Base-by-base conservation (phyloP, 2,797 vertebrate genomes). In the Eremophila alpestris region DNA sequence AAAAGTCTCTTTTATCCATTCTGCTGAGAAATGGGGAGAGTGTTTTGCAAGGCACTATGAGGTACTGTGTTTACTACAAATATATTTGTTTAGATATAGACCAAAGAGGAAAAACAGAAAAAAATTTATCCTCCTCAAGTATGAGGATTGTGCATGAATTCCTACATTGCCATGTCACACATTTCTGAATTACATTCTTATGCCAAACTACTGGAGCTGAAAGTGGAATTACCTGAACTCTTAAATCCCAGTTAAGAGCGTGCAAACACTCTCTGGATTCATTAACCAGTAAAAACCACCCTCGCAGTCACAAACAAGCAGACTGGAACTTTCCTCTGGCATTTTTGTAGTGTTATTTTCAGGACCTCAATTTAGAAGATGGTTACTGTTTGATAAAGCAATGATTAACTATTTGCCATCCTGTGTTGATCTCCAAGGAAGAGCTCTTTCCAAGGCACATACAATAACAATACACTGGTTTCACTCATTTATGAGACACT, bases 231-330 rank as follows among this genome's bases (percentile, higher is more conserved):
- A 88, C 65, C 62, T 27, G 40, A 95, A 91, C 62, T 76, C 86
- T 73, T 71, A 95, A 94, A 83, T 45, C 59, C 55, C 80, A 70
- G 45, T 59, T 56, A 70, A 83, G 13, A 73, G 73, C 0, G 0
- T 5, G 2, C 26, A 76, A 91, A 86, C 55, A 21, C 34, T 63
- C 76, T 90, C 9, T 55, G 69, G 70, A 85, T 75, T 94, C 82
- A 83, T 94, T 93, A 95, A 96, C 88, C 74, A 88, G 65, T 34
- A 83, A 86, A 93, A 94, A 62, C 11, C 76, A 75, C 36, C 85
- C 87, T 68, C 0, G 0, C 43, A 79, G 90, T 59, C 94, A 93
- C 84, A 83, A 93, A 80, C 48, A 92, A 79, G 80, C 67, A 87
- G 78, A 91, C 70, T 90, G 91, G 91, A 96, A 96, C 64, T 87